phyloP scores from a whole-genome alignment of 2,797 vertebrate genomes.

The Hozukius guyotensis region DNA sequence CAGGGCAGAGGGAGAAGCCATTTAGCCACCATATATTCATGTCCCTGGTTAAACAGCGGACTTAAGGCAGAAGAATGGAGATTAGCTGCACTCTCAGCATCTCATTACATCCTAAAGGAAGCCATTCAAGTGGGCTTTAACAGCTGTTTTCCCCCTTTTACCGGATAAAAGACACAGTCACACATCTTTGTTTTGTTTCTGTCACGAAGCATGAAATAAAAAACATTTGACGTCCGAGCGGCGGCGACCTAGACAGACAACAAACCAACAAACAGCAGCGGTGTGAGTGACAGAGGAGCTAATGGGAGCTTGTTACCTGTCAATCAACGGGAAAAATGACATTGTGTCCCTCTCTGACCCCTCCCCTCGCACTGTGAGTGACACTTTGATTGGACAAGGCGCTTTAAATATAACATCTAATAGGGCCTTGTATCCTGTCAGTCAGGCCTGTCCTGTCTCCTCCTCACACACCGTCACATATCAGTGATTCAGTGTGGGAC shows the following conservation, averaged over 20 bases:
- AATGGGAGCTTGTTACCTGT: constrained; percentile 74
- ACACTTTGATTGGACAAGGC: constrained; percentile 74
- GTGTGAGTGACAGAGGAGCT: constrained; percentile 65
- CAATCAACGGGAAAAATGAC: constrained; percentile 60
- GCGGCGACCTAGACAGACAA: constrained; percentile 11
- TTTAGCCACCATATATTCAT: constrained; percentile 74
- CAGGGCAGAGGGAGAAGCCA: constrained; percentile 68
- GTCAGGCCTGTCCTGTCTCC: constrained; percentile 29
- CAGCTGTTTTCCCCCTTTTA: constrained; percentile 54
- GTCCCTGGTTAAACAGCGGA: constrained; percentile 71
- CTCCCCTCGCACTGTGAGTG: constrained; percentile 55
- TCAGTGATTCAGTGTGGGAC: neutral
- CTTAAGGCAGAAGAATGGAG: constrained; percentile 72
- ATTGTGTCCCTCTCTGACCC: constrained; percentile 48
- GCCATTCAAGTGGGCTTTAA: constrained; percentile 71
- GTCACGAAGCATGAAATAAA: constrained; percentile 36
- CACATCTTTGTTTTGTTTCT: constrained; percentile 18
- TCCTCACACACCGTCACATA: neutral
- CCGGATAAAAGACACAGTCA: constrained; percentile 21
- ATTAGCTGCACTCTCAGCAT: constrained; percentile 76
- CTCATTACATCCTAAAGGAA: constrained; percentile 79
- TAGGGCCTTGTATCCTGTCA: constrained; percentile 67
- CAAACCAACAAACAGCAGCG: constrained; percentile 35
- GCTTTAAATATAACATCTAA: constrained; percentile 66
- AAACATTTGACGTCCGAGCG: neutral